Base-by-base conservation (phyloP, 2,113 vertebrate species). In the Sula dactylatra region DNA sequence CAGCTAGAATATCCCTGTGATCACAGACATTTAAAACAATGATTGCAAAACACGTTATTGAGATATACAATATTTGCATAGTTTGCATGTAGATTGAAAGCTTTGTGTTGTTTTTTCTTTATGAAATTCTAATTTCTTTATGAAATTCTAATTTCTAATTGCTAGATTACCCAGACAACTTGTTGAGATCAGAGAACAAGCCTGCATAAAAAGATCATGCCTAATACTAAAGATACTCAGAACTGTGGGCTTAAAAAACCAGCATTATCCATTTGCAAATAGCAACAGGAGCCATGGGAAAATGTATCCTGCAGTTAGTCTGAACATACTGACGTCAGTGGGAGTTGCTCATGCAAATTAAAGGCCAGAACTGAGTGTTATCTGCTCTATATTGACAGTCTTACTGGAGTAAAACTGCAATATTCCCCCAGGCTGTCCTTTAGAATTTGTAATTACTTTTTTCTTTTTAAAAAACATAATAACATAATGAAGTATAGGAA, bases 151-250 rank as follows among this genome's bases (percentile, higher is more conserved):
- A n/a, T n/a, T n/a, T n/a, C n/a, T n/a, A n/a, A n/a, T 82, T 86
- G 59, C 55, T 70, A 54, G 56, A 90, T 96, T 94, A 88, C 59
- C 70, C 47, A 77, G 59, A 93, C 92, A 83, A 65, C 65, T 94
- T 95, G 34, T 18, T 81, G 61, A 86, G 82, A 88, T 83, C 73
- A 91, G 27, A 93, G 76, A 91, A 94, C 32, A 92, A 81, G 12
- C 34, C 47, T 72, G 47, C 38, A 50, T 34, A 40, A 64, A 89
- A 93, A 85, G 44, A 44, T 86, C 72, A 42, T 59, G 56, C 38
- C 74, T 91, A 70, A 72, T 85, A 61, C 31, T 73, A 31, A 91
- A 93, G 71, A 84, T 26, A 77, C 16, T 74, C 42, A 67, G 29
- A 82, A 85, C 24, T 31, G 59, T 45, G 42, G 56, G 7, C 74